Evolutionary conservation across 2,113 vertebrate species (phyloP), one percentile per base, ranked within the genome.

Genomic region (Anhinga rufa): DNA sequence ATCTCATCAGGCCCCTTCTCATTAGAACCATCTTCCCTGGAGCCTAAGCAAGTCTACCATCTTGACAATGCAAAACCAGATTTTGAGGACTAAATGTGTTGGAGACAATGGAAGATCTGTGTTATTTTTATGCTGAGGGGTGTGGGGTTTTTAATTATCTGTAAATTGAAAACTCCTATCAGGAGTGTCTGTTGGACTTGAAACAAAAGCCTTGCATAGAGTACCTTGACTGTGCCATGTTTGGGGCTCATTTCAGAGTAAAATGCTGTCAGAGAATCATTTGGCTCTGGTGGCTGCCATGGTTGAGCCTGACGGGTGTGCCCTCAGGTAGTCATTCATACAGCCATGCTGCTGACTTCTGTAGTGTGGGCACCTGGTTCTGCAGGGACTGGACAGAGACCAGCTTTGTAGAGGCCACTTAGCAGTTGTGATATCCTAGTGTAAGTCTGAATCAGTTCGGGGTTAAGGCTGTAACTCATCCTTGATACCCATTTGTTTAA

Each of bases 291-390:
- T 64, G 40, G 12, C 61, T 69, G 65, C 54, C 6, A 34, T 29
- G 62, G 20, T 18, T 57, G 25, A 66, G 38, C 11, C 40, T 34
- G 52, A 14, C 52, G 15, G 57, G 6, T 36, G 24, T 79, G 61
- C 49, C 19, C 48, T 66, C 0, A 0, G 17, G 12, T 4, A 17
- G 38, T 15, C 61, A 60, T 82, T 85, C 44, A 9, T 79, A 38
- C 48, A 79, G 54, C 42, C 3, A 1, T 58, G 31, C 65, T 91
- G 65, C 68, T 66, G 42, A 29, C 57, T 85, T 46, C 14, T 17
- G 34, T 49, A n/a, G 34, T 26, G 9, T 21, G 55, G 70, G n/a
- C 74, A 75, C 42, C 71, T 93, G 71, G 58, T 92, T 51, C 36
- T 62, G 49, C 17, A 25, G 48, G 60, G 40, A 40, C 31, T 40